Conservation (phyloP, 2,888 invertebrate species). For the Clivina fossor region DNA sequence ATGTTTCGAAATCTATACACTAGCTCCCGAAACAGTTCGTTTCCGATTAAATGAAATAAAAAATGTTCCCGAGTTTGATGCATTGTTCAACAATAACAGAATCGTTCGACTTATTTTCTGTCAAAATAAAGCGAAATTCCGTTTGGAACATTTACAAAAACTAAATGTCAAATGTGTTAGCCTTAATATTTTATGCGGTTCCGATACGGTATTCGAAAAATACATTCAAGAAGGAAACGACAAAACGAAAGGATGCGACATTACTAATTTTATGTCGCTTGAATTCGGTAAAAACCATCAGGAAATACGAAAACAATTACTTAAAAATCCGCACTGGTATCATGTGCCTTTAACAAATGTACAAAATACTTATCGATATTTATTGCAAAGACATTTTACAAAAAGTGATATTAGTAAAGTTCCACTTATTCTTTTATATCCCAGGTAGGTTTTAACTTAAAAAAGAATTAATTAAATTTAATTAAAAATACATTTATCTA, state of each 20-base stretch:
- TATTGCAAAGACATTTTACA: conserved; percentile 57
- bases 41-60: conserved; percentile 47
- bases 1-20: conserved; percentile 25
- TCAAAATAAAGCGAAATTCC: conserved; percentile 54
- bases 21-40: conserved; percentile 22
- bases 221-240: conserved; percentile 58
- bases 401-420: conserved; percentile 60
- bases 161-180: conserved; percentile 56
- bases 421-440: conserved; percentile 68
- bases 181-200: conserved; percentile 53
- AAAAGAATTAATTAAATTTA: neutral
- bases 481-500: conserved; percentile 30
- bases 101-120: conserved; percentile 57
- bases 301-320: conserved; percentile 51
- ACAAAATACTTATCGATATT: conserved; percentile 60
- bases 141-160: conserved; percentile 57
- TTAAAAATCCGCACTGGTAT: conserved; percentile 65
- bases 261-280: conserved; percentile 52
- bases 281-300: conserved; percentile 46
- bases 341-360: conserved; percentile 63
- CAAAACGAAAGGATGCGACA: conserved; percentile 55
- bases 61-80: conserved; percentile 61
- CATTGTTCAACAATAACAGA: conserved; percentile 62
- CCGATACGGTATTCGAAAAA: conserved; percentile 50
- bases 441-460: conserved; percentile 59